Base-by-base conservation (phyloP, 2,888 invertebrate genomes). In the Volucella bombylans region DNA sequence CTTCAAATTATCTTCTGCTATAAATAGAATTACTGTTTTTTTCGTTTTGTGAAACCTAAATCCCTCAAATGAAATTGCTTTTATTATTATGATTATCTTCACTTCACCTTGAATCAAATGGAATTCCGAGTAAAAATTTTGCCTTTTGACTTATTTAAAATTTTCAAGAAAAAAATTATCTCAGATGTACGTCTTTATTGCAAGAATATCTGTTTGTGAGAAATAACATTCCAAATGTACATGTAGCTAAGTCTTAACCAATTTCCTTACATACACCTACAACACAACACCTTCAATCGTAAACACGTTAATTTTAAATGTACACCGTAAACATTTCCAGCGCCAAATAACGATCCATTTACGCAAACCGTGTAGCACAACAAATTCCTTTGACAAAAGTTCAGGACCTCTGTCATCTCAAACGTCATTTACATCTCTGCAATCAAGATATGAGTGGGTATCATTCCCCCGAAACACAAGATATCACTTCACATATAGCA, bases 341-440 rank as follows among this genome's bases (percentile, higher is more conserved):
- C 18, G 15, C 6, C 18, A 18, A 59, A 59, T 55, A 52, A n/a
- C 43, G 8, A 41, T 62, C 68, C 77, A 55, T 14, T 50, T 2
- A 14, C 14, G 55, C 67, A 12, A 50, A 23, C 62, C 45, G 23
- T 9, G 31, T 12, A 52, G 68, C 62, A 45, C 80, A 81, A 71
- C 59, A 65, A 65, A 62, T 65, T 59, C 23, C 18, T 31, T 67
- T 55, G 79, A 67, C 76, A 80, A 41, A 12, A 76, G 85, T 80
- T 80, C 85, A 85, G 65, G 85, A 85, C 73, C 80, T 57, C 76
- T 85, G 80, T 85, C 85, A 72, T 62, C 41, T 61, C 67, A 41
- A 54, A 68, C 80, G 72, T 79, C 78, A 65, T 57, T 18, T 18
- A 59, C 65, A 54, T 61, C 67, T 67, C 38, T 31, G 39, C 18